Conservation (phyloP, 1,140 invertebrate species). For the Microplitis demolitor region DNA sequence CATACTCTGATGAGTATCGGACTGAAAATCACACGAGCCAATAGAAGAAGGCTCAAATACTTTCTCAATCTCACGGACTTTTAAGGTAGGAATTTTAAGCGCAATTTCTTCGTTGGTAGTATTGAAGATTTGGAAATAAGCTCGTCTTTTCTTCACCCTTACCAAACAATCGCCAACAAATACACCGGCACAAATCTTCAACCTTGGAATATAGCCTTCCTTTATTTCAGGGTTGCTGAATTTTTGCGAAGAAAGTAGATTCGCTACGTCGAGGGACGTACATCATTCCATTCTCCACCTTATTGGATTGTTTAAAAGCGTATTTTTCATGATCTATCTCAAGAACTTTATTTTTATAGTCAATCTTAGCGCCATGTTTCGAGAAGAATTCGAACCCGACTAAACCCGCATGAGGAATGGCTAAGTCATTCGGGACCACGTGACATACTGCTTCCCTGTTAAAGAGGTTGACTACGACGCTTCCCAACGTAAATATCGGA, state of each 20-base stretch:
- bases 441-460: background rate
- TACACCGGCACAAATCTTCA: conserved; percentile 1
- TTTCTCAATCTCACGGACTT: background rate
- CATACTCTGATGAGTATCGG: background rate
- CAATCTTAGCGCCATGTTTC: background rate
- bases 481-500: background rate
- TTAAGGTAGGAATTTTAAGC: conserved; percentile 6
- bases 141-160: background rate
- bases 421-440: background rate
- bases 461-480: background rate
- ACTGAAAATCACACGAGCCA: background rate
- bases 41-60: background rate
- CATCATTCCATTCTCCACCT: background rate
- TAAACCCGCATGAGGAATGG: conserved; percentile 17
- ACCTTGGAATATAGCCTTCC: conserved; percentile 10
- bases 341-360: background rate
- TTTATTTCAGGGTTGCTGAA: conserved; percentile 5
- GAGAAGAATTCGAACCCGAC: background rate
- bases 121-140: conserved; percentile 19
- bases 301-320: background rate
- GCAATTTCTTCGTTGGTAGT: background rate
- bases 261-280: background rate
- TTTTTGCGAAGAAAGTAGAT: conserved; percentile 2
- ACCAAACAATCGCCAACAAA: conserved; percentile 14
- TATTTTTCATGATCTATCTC: background rate